A percentile compares a stretch with the other conserved stretches of the same genome.
phyloP scores from a whole-genome alignment of 2,113 vertebrate species.

The Monarcha castaneiventris region DNA sequence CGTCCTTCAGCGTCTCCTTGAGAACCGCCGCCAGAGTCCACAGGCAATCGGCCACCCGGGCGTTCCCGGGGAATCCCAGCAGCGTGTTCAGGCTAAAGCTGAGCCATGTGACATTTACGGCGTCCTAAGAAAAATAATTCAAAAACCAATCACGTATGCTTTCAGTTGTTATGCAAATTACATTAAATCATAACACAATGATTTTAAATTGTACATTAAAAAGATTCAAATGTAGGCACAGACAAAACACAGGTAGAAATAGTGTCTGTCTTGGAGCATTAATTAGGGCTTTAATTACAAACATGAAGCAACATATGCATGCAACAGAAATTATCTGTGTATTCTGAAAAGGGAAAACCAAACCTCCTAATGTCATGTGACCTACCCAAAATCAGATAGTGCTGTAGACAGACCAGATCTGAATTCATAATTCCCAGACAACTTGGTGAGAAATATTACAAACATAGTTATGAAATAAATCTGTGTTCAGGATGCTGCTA shows the following conservation, averaged over 20 bases:
- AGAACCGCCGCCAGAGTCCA: conserved; percentile 74
- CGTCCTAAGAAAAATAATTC: conserved; percentile 54
- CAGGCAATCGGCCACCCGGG: conserved; percentile 60
- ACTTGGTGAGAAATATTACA: not conserved
- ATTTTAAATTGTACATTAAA: not conserved
- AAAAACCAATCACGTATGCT: not conserved
- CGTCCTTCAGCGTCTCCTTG: conserved; percentile 74
- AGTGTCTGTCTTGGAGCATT: not conserved
- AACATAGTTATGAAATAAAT: not conserved
- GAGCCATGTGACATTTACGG: conserved; percentile 74
- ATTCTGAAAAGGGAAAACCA: not conserved
- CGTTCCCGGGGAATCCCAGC: conserved; percentile 17
- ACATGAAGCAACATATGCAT: not conserved
- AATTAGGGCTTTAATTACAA: not conserved
- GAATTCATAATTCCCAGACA: not conserved
- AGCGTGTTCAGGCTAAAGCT: conserved; percentile 71
- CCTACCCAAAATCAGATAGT: not conserved
- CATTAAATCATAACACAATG: not conserved
- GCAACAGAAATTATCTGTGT: not conserved
- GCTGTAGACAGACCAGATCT: not conserved
- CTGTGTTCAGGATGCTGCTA: not conserved
- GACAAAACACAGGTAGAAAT: not conserved
- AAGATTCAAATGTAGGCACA: not conserved
- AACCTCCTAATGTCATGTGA: not conserved
- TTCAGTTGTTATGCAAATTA: not conserved